Percentiles rank a stretch among this genome's conserved stretches.
These are phyloP conservation scores for Aphaenogaster rudis DNA, from an alignment of 1,140 invertebrate genomes.

Conservation along the genomic window DNA sequence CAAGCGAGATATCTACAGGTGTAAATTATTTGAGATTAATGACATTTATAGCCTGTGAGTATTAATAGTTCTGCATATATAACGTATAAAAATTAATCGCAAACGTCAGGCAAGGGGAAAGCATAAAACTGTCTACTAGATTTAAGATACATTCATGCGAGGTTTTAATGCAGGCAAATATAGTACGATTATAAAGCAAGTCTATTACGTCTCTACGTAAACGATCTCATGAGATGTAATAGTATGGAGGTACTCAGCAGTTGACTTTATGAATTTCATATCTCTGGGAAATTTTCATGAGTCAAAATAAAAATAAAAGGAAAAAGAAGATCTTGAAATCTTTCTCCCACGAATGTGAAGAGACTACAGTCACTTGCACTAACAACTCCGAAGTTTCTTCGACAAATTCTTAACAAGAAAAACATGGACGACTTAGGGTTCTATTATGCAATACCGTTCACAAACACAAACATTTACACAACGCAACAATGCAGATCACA, in stretches of 20 bases:
- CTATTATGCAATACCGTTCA: background rate
- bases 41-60: background rate
- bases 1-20: background rate
- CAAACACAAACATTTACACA: background rate
- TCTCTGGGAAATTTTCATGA: background rate
- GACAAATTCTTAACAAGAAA: background rate
- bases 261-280: background rate
- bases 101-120: background rate
- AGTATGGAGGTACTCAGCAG: background rate
- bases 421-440: background rate
- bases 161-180: background rate
- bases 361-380: background rate
- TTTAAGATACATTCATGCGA: conserved; percentile 25
- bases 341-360: background rate
- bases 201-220: background rate
- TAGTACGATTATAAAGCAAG: background rate
- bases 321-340: background rate
- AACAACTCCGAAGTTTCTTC: background rate
- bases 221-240: background rate
- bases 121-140: background rate
- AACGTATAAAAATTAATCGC: background rate
- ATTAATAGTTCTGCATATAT: background rate
- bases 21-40: background rate
- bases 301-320: background rate
- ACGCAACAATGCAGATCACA: background rate